Base-by-base conservation (phyloP, 1,140 invertebrate species). In the Pachypsylla venusta region DNA sequence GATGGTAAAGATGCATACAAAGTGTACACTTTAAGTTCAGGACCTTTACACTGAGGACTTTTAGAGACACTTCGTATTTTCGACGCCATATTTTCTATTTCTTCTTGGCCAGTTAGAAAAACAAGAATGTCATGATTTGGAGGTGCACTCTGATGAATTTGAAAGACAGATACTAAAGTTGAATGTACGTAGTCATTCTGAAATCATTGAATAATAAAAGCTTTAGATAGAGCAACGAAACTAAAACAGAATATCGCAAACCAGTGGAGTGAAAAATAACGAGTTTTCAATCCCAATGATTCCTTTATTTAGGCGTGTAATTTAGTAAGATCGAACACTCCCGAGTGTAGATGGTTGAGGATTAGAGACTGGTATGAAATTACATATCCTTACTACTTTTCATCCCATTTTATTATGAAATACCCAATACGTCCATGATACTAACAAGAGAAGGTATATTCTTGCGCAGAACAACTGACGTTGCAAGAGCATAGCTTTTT, bases 61-160 rank as follows among this genome's bases (percentile, higher is more conserved):
- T 67, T 57, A 25, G 65, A 62, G 56, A 64, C 56, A 16, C 22
- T 57, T n/a, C 40, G 53, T 4, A 28, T 86, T 67, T 82, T 83
- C 59, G 79, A 74, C 35, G 82, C 85, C 59, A 91, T 80, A 2
- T 84, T 79, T 75, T 98, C 93, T 64, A 99, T 98, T 80, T 99
- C 96, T 71, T 99, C 95, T 76, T 98, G 93, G 2, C 96, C 96
- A 61, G 95, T 98, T 53, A 98, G 75, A 75, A 99, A 99, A n/a
- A 98, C 87, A 28, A 99, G 75, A 68, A 99, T 88, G 70, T 96
- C 92, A 83, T 53, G 82, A 71, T 16, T 88, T 4, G 42, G 4
- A 5, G 42, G 87, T 60, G 82, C 77, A 67, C 84, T 79, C 59
- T 81, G 78, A 75, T 97, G 92, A 59, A 97, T 83, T 73, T 96